A percentile compares a stretch with the other conserved stretches of the same genome.
Conservation (phyloP, 2,797 vertebrate genomes). For the Momotus momota region DNA sequence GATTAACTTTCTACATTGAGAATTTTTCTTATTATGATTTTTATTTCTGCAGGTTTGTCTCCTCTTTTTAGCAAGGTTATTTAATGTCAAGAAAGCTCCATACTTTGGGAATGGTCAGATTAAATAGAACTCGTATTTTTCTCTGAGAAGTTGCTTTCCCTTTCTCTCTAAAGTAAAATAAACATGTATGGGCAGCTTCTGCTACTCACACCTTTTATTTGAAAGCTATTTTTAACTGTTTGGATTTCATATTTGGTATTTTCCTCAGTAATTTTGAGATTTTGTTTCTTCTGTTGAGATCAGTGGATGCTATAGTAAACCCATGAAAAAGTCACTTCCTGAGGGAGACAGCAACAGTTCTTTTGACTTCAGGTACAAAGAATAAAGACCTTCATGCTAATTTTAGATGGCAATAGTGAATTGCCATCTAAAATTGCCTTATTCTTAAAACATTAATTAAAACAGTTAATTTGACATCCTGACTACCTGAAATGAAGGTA, state of each 20-base stretch:
- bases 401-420: too few relatives aligned
- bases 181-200: not conserved
- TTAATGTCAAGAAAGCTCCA: not conserved
- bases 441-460: not conserved
- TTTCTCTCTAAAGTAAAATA: not conserved
- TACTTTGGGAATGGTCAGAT: not conserved
- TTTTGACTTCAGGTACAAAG: not conserved
- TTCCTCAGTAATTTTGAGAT: not conserved
- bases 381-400: not conserved
- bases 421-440: constrained; percentile 7
- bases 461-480: not conserved
- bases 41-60: not conserved
- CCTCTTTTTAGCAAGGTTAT: not conserved
- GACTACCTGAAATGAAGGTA: not conserved
- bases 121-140: not conserved
- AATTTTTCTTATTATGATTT: not conserved
- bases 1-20: not conserved
- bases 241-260: not conserved
- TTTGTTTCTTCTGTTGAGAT: not conserved
- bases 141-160: not conserved
- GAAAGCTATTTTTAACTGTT: not conserved
- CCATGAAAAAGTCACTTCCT: not conserved
- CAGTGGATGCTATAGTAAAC: not conserved
- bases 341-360: not conserved
- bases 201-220: not conserved